Evolutionary conservation across 1,140 invertebrate species (phyloP).

Genomic region (Drosophila takahashii): DNA sequence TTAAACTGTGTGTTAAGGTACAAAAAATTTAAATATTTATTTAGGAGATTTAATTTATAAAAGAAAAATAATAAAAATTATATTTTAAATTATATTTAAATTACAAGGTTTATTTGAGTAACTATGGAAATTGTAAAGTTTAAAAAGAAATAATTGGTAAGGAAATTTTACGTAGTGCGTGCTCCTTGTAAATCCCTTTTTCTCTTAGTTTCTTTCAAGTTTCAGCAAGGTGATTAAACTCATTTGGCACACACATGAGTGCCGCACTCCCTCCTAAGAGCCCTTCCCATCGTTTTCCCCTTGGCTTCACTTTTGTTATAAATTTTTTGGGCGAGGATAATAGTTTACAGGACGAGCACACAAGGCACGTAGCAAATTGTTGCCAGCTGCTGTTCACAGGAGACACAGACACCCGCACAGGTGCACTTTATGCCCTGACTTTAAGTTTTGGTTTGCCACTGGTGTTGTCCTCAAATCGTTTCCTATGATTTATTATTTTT

Average conservation of each 20-base stretch:
- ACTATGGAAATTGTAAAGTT: too few relatives aligned
- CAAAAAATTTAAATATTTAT: too few relatives aligned
- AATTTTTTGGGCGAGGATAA: constrained; percentile 58
- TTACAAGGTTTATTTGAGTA: too few relatives aligned
- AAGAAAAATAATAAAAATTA: too few relatives aligned
- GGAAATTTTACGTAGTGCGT: background rate
- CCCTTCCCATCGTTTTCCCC: constrained; percentile 22
- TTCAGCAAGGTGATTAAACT: constrained; percentile 77
- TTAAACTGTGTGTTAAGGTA: background rate
- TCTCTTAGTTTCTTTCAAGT: constrained; percentile 46
- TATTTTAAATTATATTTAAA: too few relatives aligned
- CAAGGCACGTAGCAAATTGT: constrained; percentile 70
- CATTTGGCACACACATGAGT: constrained; percentile 63
- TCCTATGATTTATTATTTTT: constrained; percentile 76
- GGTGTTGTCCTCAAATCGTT: constrained; percentile 31
- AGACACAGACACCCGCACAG: constrained; percentile 60
- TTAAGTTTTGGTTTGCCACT: constrained; percentile 63
- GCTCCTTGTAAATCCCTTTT: background rate
- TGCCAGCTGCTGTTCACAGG: constrained; percentile 39
- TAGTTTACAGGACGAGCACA: constrained; percentile 66
- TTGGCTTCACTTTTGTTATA: constrained; percentile 48
- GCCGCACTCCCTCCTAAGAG: background rate
- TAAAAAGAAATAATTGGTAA: too few relatives aligned
- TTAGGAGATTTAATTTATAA: too few relatives aligned
- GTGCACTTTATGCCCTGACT: constrained; percentile 74